Evolutionary conservation across 2,113 vertebrate genomes (phyloP).

Genomic region (Sturnira hondurensis): DNA sequence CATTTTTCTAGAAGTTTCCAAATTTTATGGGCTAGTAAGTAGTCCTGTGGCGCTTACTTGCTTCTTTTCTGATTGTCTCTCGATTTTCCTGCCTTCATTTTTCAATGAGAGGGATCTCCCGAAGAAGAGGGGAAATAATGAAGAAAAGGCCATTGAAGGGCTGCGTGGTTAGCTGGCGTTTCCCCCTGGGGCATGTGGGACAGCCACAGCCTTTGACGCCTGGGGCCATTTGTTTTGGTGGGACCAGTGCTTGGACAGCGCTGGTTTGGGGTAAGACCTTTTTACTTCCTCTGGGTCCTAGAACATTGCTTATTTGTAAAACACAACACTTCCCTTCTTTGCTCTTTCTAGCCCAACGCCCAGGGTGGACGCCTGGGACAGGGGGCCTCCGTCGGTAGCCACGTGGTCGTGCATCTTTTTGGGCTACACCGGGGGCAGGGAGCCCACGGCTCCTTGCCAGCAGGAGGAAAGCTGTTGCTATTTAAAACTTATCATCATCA

Average conservation of each 20-base stretch:
- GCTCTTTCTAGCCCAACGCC: background rate
- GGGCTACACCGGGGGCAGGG: background rate
- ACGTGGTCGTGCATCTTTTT: background rate
- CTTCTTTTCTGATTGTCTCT: background rate
- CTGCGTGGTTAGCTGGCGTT: background rate
- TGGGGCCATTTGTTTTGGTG: background rate
- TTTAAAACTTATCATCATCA: background rate
- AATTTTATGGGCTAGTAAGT: background rate
- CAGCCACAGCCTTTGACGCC: background rate
- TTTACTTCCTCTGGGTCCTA: slow-evolving; percentile 4
- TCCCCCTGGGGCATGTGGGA: background rate
- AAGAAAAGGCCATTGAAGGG: background rate
- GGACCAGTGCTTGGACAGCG: background rate
- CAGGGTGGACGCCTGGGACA: background rate
- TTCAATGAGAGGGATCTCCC: background rate
- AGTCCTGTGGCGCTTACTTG: background rate
- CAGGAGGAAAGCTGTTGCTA: background rate
- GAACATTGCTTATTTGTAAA: background rate
- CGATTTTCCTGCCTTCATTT: background rate
- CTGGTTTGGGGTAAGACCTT: background rate
- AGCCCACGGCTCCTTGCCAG: background rate
- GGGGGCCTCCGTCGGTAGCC: background rate
- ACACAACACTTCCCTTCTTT: background rate
- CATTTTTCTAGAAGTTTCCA: background rate
- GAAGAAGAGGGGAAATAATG: background rate